Percentiles rank a stretch among this genome's conserved stretches.
Evolutionary conservation across 2,888 invertebrate species (phyloP).

Genomic region (Hirtodrosophila duncani): DNA sequence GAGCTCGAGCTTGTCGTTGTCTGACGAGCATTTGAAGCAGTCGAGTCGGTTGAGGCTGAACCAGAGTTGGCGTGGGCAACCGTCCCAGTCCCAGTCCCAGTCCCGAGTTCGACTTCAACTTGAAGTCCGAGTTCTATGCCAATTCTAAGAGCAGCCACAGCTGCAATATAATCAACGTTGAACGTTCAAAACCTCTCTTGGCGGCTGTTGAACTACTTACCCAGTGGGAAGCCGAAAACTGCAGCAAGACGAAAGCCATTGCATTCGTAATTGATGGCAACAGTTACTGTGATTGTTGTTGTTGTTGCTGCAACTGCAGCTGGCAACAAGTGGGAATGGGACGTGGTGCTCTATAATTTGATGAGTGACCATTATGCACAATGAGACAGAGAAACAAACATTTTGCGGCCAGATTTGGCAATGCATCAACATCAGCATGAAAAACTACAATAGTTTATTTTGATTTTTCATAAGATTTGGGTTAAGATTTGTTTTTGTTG

Average conservation of each 20-base stretch:
- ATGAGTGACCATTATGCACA: constrained; percentile 59
- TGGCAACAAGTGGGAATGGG: constrained; percentile 32
- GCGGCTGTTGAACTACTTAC: constrained; percentile 78
- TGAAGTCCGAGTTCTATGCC: constrained; percentile 15
- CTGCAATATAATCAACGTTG: constrained; percentile 32
- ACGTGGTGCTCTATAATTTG: constrained; percentile 44
- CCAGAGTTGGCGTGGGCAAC: constrained; percentile 37
- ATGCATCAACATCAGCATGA: constrained; percentile 23
- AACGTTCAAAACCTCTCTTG: constrained; percentile 17
- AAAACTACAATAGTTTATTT: constrained; percentile 16
- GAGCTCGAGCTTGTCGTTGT: no score
- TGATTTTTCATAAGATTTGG: constrained; percentile 39
- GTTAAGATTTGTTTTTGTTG: constrained; percentile 48
- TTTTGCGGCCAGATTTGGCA: constrained; percentile 47
- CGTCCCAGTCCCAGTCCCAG: constrained; percentile 19
- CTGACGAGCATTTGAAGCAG: constrained; percentile 14
- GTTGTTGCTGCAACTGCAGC: constrained; percentile 9
- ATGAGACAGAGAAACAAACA: constrained; percentile 46
- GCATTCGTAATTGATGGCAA: constrained; percentile 52
- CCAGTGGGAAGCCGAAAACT: constrained; percentile 70
- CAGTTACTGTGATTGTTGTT: constrained; percentile 27
- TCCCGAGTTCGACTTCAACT: constrained; percentile 1
- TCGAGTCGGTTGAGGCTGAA: constrained; percentile 3
- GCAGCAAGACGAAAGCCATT: no score
- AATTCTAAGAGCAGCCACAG: constrained; percentile 5